Evolutionary conservation across 1,140 invertebrate genomes (phyloP), one percentile per base, ranked within the genome.

Genomic region (Zaprionus camerounensis): DNA sequence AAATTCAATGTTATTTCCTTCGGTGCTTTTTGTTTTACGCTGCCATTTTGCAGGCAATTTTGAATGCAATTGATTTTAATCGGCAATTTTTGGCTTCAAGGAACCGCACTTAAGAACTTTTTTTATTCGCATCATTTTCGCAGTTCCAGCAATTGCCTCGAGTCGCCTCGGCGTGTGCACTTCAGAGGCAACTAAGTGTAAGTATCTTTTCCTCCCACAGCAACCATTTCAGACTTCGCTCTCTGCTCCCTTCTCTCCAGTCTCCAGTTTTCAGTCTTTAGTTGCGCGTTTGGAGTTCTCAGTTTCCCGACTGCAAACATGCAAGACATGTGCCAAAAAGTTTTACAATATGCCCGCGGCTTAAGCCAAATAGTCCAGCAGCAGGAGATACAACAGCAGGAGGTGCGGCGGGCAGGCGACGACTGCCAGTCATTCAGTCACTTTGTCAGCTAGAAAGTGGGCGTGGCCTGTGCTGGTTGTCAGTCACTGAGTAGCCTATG

Each of bases 271-370:
- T 5, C 3, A 22, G 20, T 51, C 46, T 24, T 51, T 51, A 51
- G 46, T 51, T 51, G 46, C 20, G 11, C 24, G 20, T 51, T 51
- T 24, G 17, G 11, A 24, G 46, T 36, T 34, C 11, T 36, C 38
- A 24, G 20, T 17, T 58, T n/a, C 61, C 56, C 41, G 75, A 53
- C 76, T 79, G 76, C 79, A 82, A 80, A 77, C 83, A 90, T 78
- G 64, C 81, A 85, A 90, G 85, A 90, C 85, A 85, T 88, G 85
- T 88, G 85, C 85, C 85, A 88, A 81, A 90, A 87, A 87, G 84
- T 87, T 88, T 90, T 71, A 85, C 85, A 90, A 88, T 90, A 85
- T 75, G 85, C 85, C 81, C 66, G 78, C 69, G 76, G 85, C 81
- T 70, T 71, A 56, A 56, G 49, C 31, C 69, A 51, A 71, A 76